Conservation (phyloP, 2,888 invertebrate species). For the Brachypalpus laphriformis region DNA sequence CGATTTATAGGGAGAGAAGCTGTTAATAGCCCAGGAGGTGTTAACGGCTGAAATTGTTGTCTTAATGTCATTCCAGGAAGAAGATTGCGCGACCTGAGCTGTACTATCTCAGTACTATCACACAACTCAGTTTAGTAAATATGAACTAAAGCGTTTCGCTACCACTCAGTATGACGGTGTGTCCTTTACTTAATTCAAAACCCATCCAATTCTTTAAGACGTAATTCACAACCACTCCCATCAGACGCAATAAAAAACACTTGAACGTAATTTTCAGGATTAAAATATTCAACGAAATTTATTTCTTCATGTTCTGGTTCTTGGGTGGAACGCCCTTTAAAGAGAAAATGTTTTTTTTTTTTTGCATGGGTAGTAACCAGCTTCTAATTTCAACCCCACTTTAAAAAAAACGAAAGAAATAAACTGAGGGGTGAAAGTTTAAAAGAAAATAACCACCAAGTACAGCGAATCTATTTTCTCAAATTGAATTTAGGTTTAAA, state of each 20-base stretch:
- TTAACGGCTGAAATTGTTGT: too few species aligned
- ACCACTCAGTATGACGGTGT: too few species aligned
- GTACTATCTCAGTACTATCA: too few species aligned
- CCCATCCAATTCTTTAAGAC: not conserved
- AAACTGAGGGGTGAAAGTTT: constrained; percentile 23
- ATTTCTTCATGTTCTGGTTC: not conserved
- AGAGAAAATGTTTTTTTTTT: not conserved
- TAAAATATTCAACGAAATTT: not conserved
- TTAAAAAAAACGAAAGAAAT: not conserved
- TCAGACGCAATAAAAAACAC: constrained; percentile 17
- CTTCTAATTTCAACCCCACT: not conserved
- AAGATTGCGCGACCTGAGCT: too few species aligned
- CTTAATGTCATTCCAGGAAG: too few species aligned
- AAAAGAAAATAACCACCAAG: not conserved
- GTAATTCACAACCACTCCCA: constrained; percentile 26
- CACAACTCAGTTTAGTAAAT: too few species aligned
- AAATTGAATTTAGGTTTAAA: constrained; percentile 1
- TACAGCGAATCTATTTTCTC: not conserved
- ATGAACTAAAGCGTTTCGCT: too few species aligned
- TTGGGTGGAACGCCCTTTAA: not conserved
- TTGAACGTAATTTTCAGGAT: not conserved
- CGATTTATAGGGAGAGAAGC: too few species aligned
- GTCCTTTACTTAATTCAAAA: too few species aligned
- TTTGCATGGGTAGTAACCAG: not conserved
- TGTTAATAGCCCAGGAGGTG: too few species aligned